These are phyloP conservation scores for Vicugna pacos DNA, from an alignment of 2,113 vertebrate genomes.

Conservation along the genomic window DNA sequence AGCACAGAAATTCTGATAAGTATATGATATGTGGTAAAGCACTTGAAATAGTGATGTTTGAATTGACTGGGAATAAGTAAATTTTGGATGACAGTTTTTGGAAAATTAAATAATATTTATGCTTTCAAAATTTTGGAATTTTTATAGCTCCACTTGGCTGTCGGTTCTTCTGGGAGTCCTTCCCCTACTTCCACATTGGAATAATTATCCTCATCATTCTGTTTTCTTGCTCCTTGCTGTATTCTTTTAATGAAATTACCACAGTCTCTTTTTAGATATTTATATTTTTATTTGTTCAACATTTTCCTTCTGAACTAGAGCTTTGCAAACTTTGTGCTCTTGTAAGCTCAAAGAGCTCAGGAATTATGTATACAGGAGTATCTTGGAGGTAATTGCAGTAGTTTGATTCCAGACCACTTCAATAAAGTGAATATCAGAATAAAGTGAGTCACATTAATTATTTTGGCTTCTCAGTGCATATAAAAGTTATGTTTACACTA, in stretches of 20 bases:
- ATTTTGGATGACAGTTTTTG: not conserved
- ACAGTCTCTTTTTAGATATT: not conserved
- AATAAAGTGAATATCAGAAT: not conserved
- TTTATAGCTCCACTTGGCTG: not conserved
- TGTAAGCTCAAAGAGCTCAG: not conserved
- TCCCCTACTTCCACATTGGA: not conserved
- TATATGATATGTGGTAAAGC: not conserved
- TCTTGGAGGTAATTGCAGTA: not conserved
- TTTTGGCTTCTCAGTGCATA: not conserved
- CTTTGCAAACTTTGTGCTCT: not conserved
- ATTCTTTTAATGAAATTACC: slow-evolving; percentile 12
- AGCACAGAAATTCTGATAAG: not conserved
- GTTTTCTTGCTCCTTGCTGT: not conserved
- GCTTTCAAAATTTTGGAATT: not conserved
- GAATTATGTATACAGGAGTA: not conserved
- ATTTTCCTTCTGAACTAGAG: not conserved
- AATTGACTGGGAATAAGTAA: not conserved
- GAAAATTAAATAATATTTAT: slow-evolving; percentile 1
- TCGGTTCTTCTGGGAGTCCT: not conserved
- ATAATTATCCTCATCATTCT: not conserved
- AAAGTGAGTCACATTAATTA: not conserved
- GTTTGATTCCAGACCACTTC: not conserved
- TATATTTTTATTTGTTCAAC: slow-evolving; percentile 12
- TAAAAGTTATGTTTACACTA: not conserved
- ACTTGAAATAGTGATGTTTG: slow-evolving; percentile 2